Conservation (phyloP, 2,113 vertebrate genomes). For the Brachyhypopomus gauderio region DNA sequence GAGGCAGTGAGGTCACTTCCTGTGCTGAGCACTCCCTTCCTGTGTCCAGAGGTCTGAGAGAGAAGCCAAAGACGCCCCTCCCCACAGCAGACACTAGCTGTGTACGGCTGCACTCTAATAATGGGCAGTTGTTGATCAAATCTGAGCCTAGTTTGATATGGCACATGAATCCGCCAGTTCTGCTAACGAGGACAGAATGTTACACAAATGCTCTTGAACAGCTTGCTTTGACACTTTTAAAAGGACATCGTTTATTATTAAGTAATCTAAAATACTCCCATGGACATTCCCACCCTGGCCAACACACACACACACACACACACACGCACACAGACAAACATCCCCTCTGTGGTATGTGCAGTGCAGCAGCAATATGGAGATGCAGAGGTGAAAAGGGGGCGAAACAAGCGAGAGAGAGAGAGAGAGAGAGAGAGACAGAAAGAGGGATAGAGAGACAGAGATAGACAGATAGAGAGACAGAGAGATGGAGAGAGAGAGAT, state of each 20-base stretch:
- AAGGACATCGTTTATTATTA: neutral
- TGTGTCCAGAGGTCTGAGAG: conserved; percentile 23
- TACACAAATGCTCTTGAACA: neutral
- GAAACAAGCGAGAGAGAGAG: neutral
- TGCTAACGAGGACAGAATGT: neutral
- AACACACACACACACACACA: neutral
- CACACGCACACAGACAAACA: neutral
- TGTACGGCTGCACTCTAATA: too few relatives aligned
- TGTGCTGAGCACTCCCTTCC: conserved; percentile 46
- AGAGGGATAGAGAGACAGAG: too few relatives aligned
- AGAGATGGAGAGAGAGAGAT: too few relatives aligned
- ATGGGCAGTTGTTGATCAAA: neutral
- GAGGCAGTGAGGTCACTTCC: conserved; percentile 42
- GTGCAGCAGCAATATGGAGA: neutral
- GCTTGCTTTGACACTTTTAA: neutral
- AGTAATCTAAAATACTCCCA: neutral
- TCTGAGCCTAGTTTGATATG: neutral
- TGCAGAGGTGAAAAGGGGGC: neutral
- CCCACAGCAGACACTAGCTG: neutral
- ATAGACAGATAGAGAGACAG: too few relatives aligned
- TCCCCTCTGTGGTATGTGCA: neutral
- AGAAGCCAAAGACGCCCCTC: neutral
- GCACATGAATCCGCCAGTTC: neutral
- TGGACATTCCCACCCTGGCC: neutral
- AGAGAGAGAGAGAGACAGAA: too few relatives aligned